phyloP scores from a whole-genome alignment of 2,797 vertebrate species.

The Gallirallus australis region DNA sequence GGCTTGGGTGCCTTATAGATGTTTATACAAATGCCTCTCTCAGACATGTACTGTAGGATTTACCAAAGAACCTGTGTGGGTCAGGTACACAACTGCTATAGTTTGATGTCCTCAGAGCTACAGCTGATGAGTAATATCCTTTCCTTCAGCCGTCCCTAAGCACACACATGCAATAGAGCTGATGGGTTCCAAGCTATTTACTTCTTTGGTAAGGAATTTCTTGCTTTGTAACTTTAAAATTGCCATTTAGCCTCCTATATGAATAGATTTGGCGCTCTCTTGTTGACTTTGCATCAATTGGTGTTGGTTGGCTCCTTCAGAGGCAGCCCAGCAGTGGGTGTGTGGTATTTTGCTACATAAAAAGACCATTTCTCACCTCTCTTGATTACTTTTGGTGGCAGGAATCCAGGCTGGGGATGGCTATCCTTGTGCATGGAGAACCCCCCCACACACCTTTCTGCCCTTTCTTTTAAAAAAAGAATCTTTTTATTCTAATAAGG shows the following conservation, averaged over 20 bases:
- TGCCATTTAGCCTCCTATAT: rapidly evolving
- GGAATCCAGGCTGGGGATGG: neutral
- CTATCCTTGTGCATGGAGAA: rapidly evolving
- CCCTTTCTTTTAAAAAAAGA: neutral
- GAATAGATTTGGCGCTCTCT: neutral
- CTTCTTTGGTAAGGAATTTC: neutral
- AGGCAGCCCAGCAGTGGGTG: neutral
- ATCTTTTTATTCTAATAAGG: neutral
- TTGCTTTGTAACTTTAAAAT: neutral
- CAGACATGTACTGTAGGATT: neutral
- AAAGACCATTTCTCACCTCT: neutral
- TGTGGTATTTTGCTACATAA: neutral
- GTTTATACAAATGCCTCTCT: neutral
- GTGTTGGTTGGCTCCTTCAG: rapidly evolving
- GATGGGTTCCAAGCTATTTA: neutral
- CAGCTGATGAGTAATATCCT: neutral
- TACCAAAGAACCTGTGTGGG: neutral
- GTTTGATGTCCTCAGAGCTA: neutral
- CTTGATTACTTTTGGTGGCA: neutral
- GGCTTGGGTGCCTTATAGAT: neutral
- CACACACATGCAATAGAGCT: neutral
- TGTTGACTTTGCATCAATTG: neutral
- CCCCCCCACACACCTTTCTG: neutral
- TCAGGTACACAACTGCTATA: rapidly evolving
- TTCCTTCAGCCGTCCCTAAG: neutral